phyloP scores from a whole-genome alignment of 1,140 invertebrate species.

The Cherax quadricarinatus region DNA sequence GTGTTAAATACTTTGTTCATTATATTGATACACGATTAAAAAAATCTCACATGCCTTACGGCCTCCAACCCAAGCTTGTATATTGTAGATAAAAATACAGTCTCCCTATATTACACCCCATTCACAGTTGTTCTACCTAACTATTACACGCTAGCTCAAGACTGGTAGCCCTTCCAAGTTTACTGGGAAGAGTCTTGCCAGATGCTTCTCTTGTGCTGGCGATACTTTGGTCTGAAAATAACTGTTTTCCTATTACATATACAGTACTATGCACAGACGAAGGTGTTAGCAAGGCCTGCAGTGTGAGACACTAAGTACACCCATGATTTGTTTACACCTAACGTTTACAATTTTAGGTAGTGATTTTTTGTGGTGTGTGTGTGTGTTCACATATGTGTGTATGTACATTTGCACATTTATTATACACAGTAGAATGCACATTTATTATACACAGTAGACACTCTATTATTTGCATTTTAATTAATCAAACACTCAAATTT shows the following conservation, averaged over 20 bases:
- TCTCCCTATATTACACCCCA: constrained; percentile 6
- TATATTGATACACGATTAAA: constrained; percentile 2
- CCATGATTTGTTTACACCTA: no score
- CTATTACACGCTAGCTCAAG: constrained; percentile 47
- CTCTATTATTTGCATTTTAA: no score
- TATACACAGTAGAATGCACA: no score
- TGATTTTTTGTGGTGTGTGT: no score
- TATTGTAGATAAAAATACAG: constrained; percentile 11
- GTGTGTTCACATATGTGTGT: no score
- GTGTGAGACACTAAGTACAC: not conserved
- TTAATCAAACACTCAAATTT: no score
- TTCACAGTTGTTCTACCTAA: constrained; percentile 28
- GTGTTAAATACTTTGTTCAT: constrained; percentile 33
- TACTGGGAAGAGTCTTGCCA: constrained; percentile 1
- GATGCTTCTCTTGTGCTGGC: constrained; percentile 28
- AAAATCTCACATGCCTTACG: not conserved
- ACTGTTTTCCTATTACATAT: constrained; percentile 39
- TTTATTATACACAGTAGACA: no score
- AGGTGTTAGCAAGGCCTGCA: not conserved
- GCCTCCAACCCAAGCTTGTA: constrained; percentile 11
- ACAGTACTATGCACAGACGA: constrained; percentile 10
- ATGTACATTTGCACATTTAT: no score
- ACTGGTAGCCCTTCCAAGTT: constrained; percentile 6
- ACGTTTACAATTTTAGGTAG: not conserved
- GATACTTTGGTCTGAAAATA: constrained; percentile 47